Conservation (phyloP, 1,140 invertebrate species). For the Trichoplusia ni region DNA sequence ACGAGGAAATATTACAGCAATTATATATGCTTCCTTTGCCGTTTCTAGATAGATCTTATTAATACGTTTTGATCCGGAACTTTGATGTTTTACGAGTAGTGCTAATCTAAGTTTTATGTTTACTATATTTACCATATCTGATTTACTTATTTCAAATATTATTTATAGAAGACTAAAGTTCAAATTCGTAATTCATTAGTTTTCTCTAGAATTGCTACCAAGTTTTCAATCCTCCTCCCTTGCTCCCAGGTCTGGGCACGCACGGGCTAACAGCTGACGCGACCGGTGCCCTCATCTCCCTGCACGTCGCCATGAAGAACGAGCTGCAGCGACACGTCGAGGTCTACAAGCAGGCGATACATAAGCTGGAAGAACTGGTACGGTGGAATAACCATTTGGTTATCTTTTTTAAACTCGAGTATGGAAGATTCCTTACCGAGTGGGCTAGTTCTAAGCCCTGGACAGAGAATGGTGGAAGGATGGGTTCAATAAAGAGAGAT, state of each 20-base stretch:
- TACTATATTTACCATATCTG: not conserved
- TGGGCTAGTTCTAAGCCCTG: too few relatives aligned
- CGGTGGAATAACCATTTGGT: constrained; percentile 2
- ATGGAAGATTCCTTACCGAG: too few relatives aligned
- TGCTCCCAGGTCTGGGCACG: constrained; percentile 86
- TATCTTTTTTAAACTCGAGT: not conserved
- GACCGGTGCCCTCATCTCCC: constrained; percentile 83
- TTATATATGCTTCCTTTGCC: constrained; percentile 9
- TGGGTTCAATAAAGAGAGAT: too few relatives aligned
- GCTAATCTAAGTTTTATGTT: not conserved
- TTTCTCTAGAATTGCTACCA: not conserved
- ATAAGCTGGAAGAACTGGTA: constrained; percentile 92
- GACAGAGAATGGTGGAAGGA: too few relatives aligned
- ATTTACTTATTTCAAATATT: too few relatives aligned
- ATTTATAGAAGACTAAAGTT: too few relatives aligned
- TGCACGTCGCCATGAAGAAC: constrained; percentile 88
- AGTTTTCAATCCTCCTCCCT: not conserved
- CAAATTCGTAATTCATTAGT: not conserved
- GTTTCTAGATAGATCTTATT: not conserved
- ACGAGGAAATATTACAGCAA: constrained; percentile 17
- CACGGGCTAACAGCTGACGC: constrained; percentile 89
- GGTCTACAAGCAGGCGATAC: constrained; percentile 93
- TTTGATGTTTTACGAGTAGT: not conserved
- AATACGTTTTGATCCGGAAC: constrained; percentile 15
- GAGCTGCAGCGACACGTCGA: constrained; percentile 92